phyloP scores from a whole-genome alignment of 2,888 invertebrate species.

The Drosophila hawaiiensis region DNA sequence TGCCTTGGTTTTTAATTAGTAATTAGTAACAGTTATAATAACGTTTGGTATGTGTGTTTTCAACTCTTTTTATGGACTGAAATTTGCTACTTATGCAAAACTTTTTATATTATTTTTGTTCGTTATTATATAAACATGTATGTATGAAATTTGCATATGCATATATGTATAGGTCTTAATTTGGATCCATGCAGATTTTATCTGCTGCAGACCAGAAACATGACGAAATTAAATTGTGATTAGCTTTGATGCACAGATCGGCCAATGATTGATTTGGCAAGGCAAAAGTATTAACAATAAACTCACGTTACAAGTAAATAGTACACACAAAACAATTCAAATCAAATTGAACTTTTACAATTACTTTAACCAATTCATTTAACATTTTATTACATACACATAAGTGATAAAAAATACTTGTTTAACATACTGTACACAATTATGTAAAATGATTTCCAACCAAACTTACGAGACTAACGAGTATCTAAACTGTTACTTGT shows the following conservation, averaged over 20 bases:
- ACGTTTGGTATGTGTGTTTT: conserved; percentile 47
- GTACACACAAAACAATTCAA: conserved; percentile 12
- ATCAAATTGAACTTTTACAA: conserved; percentile 19
- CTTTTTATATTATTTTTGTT: conserved; percentile 15
- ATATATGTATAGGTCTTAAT: conserved; percentile 20
- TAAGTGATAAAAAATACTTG: conserved; percentile 21
- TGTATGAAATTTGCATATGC: conserved; percentile 22
- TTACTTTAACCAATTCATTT: conserved; percentile 41
- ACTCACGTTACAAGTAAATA: conserved; percentile 3
- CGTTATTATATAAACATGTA: conserved; percentile 25
- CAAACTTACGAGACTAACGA: conserved; percentile 47
- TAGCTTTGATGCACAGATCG: conserved; percentile 20
- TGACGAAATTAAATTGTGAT: conserved; percentile 15
- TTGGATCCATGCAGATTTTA: conserved; percentile 47
- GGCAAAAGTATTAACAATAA: conserved; percentile 31
- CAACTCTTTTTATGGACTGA: conserved; percentile 61
- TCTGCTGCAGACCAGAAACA: conserved; percentile 38
- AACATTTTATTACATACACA: conserved; percentile 18
- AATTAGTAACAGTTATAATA: conserved; percentile 74
- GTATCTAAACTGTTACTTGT: conserved; percentile 24
- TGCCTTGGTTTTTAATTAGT: conserved; percentile 58
- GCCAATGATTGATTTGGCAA: conserved; percentile 45
- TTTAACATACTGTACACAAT: conserved; percentile 69
- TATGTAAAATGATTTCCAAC: conserved; percentile 40
- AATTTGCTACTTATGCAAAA: conserved; percentile 79